A percentile compares a stretch with the other conserved stretches of the same genome.
These are phyloP conservation scores for Allolobophora icterica DNA, from an alignment of 2,888 invertebrate species.

Conservation along the genomic window DNA sequence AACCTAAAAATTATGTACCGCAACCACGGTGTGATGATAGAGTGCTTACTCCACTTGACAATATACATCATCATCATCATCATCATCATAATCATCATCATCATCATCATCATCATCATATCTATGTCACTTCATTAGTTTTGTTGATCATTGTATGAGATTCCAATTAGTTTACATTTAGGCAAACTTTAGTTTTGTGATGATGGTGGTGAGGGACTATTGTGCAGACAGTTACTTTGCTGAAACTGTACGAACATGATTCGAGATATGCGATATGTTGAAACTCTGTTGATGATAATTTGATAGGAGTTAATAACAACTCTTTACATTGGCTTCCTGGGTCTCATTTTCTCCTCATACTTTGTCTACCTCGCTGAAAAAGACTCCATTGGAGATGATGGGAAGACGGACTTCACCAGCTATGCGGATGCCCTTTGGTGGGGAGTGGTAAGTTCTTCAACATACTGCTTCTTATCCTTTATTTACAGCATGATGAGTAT, in stretches of 20 bases:
- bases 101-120: too few relatives aligned
- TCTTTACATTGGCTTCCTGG: slow-evolving; percentile 69
- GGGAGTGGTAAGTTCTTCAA: slow-evolving; percentile 72
- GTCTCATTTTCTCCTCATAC: slow-evolving; percentile 69
- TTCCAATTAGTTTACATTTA: background rate
- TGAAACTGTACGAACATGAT: background rate
- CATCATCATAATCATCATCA: too few relatives aligned
- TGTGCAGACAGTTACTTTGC: background rate
- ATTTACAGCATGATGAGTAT: background rate
- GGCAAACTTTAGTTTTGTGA: background rate
- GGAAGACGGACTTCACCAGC: slow-evolving; percentile 75
- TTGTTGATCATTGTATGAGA: too few relatives aligned
- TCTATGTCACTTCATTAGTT: too few relatives aligned
- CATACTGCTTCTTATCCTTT: background rate
- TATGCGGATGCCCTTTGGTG: slow-evolving; percentile 86
- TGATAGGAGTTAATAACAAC: slow-evolving; percentile 68
- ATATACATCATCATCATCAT: too few relatives aligned
- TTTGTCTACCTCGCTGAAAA: slow-evolving; percentile 88
- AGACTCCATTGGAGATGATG: slow-evolving; percentile 74
- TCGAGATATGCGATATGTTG: background rate
- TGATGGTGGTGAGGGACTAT: background rate
- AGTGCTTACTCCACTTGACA: too few relatives aligned
- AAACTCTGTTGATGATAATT: background rate
- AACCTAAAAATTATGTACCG: too few relatives aligned
- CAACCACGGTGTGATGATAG: too few relatives aligned